These are phyloP conservation scores for Cyprinodon brontotheroides DNA, from an alignment of 2,113 vertebrate species.

Conservation along the genomic window DNA sequence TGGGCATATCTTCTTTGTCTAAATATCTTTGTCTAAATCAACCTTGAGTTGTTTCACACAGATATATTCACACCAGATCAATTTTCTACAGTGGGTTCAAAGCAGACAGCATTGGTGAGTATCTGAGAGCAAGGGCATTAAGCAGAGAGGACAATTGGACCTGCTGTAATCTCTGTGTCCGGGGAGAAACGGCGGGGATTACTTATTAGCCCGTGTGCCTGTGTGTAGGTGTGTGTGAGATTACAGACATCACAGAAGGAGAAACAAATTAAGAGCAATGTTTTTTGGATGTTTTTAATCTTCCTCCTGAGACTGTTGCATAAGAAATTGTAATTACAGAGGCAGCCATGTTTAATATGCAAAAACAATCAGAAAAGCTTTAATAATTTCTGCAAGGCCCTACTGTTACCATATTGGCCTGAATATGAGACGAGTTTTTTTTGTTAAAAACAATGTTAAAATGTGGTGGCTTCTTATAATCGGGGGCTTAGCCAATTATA, in stretches of 20 bases:
- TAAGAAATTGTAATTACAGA: constrained; percentile 9
- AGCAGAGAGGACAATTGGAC: constrained; percentile 58
- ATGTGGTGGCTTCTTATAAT: too few relatives aligned
- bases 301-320: neutral
- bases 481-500: too few relatives aligned
- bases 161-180: constrained; percentile 63
- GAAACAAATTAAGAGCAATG: neutral
- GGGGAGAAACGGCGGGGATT: constrained; percentile 59
- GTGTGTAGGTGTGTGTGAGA: constrained; percentile 13
- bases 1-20: neutral
- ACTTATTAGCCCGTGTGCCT: constrained; percentile 47
- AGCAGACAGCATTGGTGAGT: constrained; percentile 34
- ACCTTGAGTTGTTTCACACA: neutral
- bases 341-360: constrained; percentile 2
- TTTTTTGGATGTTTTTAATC: neutral
- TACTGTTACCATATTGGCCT: neutral
- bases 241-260: neutral
- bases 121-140: constrained; percentile 51
- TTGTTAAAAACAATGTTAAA: too few relatives aligned
- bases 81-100: constrained; percentile 39
- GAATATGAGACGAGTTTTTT: too few relatives aligned
- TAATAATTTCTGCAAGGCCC: neutral
- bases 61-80: neutral
- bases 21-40: neutral
- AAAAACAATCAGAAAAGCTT: constrained; percentile 2